Conservation (phyloP, 2,888 invertebrate species). For the Oscheius myriophilus region DNA sequence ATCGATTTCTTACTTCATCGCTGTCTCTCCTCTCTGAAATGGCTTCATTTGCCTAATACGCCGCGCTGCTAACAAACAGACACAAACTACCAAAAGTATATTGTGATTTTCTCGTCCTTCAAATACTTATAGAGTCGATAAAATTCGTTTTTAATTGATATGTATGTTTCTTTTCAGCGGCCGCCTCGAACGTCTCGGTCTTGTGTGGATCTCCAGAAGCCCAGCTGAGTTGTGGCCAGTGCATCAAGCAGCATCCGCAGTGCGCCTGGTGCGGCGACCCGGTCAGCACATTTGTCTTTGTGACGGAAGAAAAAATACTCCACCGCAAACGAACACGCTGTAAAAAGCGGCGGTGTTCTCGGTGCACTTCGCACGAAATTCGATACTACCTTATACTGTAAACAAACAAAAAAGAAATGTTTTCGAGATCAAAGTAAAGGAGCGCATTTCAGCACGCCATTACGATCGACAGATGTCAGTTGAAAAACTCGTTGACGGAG, state of each 20-base stretch:
- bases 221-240: constrained; percentile 58
- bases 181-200: constrained; percentile 2
- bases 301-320: constrained; percentile 4
- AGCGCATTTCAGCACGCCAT: constrained; percentile 48
- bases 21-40: no score
- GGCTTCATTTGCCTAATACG: no score
- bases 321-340: no score
- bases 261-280: constrained; percentile 67
- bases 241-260: constrained; percentile 59
- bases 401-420: no score
- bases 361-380: neutral
- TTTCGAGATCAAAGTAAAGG: no score
- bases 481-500: constrained; percentile 48
- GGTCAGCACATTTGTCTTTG: constrained; percentile 37
- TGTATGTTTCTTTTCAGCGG: constrained; percentile 8
- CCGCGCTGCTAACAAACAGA: no score
- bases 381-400: no score
- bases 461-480: constrained; percentile 51
- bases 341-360: neutral
- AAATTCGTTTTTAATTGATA: no score
- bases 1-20: no score
- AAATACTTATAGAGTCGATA: no score
- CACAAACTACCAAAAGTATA: no score
- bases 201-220: constrained; percentile 35
- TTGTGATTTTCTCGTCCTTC: no score